Conservation (phyloP, 2,797 vertebrate species). For the Hipposideros larvatus region DNA sequence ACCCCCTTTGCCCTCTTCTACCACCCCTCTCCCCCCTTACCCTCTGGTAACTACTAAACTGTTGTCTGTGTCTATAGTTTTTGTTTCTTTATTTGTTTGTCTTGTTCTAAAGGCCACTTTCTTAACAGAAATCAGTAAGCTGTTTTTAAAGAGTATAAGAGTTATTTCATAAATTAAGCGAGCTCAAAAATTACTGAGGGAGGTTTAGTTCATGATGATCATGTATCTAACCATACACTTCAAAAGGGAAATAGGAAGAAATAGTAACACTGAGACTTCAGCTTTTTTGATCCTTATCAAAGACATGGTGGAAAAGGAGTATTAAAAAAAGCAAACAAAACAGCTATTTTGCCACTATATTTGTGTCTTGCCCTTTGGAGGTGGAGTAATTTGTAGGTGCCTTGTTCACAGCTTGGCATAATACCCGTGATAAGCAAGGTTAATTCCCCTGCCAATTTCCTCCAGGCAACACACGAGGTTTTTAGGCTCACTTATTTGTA, state of each 20-base stretch:
- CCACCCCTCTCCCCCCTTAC: too few species aligned
- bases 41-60: too few species aligned
- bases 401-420: neutral
- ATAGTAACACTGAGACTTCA: neutral
- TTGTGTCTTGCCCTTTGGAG: neutral
- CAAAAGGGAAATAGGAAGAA: slow-evolving; percentile 6
- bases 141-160: slow-evolving; percentile 35
- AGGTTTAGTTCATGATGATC: neutral
- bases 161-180: slow-evolving; percentile 51
- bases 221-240: neutral
- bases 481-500: slow-evolving; percentile 48
- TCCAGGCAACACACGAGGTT: neutral
- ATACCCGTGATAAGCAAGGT: neutral
- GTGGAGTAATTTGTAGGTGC: neutral
- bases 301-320: neutral
- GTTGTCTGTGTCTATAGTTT: too few species aligned
- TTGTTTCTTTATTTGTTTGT: too few species aligned
- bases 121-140: slow-evolving; percentile 26
- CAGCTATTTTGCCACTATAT: neutral
- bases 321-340: neutral
- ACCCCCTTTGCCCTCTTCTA: too few species aligned
- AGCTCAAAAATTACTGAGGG: slow-evolving; percentile 33
- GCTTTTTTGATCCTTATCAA: neutral
- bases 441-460: neutral
- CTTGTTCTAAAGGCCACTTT: neutral